A percentile compares a stretch with the other conserved stretches of the same genome.
Evolutionary conservation across 2,888 invertebrate species (phyloP).

Genomic region (Parnassius apollo): DNA sequence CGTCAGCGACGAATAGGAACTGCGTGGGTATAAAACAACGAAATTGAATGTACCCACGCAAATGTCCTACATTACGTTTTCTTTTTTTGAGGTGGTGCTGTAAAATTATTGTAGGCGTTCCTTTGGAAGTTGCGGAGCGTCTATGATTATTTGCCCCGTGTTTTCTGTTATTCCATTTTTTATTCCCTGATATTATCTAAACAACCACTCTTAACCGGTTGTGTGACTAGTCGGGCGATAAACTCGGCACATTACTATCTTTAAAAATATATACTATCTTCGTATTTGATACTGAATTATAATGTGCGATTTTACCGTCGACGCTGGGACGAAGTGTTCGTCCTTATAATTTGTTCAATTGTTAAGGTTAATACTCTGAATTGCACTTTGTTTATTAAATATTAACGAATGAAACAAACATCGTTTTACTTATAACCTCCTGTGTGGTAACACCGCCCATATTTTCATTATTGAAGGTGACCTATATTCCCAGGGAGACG

Average conservation of each 20-base stretch:
- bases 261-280: conserved; percentile 35
- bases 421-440: conserved; percentile 47
- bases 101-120: conserved; percentile 60
- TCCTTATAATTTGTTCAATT: conserved; percentile 77
- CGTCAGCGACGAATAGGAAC: conserved; percentile 47
- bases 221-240: conserved; percentile 59
- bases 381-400: conserved; percentile 82
- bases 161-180: conserved; percentile 58
- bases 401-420: conserved; percentile 76
- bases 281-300: conserved; percentile 42
- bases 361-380: conserved; percentile 80
- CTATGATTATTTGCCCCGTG: conserved; percentile 58
- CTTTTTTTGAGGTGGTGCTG: conserved; percentile 55
- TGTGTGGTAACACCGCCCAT: neutral
- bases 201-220: conserved; percentile 58
- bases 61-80: conserved; percentile 60
- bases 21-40: conserved; percentile 63
- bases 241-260: conserved; percentile 46
- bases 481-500: conserved; percentile 52
- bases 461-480: conserved; percentile 41
- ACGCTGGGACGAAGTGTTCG: conserved; percentile 59
- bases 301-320: conserved; percentile 56
- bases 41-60: conserved; percentile 64
- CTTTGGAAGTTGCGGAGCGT: conserved; percentile 76
- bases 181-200: conserved; percentile 57